Evolutionary conservation across 2,113 vertebrate species (phyloP).

Genomic region (Prochilodus magdalenae): DNA sequence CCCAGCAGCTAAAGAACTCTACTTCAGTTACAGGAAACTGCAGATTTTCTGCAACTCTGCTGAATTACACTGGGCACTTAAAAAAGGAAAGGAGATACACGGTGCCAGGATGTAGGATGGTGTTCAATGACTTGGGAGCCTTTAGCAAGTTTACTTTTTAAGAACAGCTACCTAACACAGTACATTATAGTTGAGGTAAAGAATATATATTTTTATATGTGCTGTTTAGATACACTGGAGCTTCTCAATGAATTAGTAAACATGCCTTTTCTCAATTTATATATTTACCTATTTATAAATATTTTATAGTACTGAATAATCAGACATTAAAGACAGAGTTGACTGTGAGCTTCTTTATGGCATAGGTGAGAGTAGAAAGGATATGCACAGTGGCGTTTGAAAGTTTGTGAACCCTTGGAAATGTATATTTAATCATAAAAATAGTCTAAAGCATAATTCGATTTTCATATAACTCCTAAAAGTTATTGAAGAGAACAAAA

Average conservation of each 20-base stretch:
- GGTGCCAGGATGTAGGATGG: slow-evolving; percentile 51
- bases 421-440: no score
- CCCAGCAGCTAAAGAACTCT: slow-evolving; percentile 23
- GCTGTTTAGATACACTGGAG: slow-evolving; percentile 18
- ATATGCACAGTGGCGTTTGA: neutral
- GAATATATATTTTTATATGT: neutral
- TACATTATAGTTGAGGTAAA: slow-evolving; percentile 30
- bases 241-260: neutral
- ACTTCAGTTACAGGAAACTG: slow-evolving; percentile 60
- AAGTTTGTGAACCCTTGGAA: no score
- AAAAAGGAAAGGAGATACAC: slow-evolving; percentile 47
- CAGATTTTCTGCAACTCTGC: slow-evolving; percentile 55
- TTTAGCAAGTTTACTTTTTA: neutral
- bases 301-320: no score
- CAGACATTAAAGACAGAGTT: neutral
- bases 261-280: no score
- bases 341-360: neutral
- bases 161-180: neutral
- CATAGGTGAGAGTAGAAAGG: neutral
- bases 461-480: no score
- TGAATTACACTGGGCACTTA: slow-evolving; percentile 46
- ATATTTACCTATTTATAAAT: neutral
- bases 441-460: no score
- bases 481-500: no score
- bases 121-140: slow-evolving; percentile 50